These are phyloP conservation scores for Morelia viridis DNA, from an alignment of 2,797 vertebrate species.

Conservation along the genomic window DNA sequence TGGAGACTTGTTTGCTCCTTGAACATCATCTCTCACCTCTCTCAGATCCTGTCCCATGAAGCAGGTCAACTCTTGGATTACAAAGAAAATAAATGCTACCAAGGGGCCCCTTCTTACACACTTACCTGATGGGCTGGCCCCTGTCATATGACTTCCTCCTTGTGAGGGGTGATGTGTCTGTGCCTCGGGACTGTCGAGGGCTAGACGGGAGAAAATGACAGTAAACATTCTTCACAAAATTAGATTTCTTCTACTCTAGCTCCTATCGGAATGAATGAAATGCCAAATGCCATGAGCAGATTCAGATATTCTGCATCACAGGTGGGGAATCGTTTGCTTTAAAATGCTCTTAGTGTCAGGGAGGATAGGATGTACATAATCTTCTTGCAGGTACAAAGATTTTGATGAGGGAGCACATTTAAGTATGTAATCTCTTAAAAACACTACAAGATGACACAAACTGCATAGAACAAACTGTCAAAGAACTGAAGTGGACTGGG, in stretches of 20 bases:
- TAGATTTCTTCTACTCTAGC: background rate
- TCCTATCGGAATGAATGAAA: background rate
- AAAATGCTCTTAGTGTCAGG: background rate
- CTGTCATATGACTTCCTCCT: slow-evolving; percentile 94
- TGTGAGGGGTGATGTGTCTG: slow-evolving; percentile 89
- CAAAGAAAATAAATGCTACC: background rate
- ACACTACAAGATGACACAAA: background rate
- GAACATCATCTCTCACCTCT: background rate
- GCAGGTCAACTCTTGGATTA: background rate
- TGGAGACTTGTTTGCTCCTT: background rate
- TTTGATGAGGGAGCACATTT: background rate
- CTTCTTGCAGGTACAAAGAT: background rate
- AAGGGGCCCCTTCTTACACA: background rate
- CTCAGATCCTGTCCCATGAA: background rate
- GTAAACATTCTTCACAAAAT: background rate
- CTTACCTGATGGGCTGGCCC: slow-evolving; percentile 85
- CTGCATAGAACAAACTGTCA: background rate
- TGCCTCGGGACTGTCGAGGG: slow-evolving; percentile 90
- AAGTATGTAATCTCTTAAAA: background rate
- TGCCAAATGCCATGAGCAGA: background rate
- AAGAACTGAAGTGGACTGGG: background rate
- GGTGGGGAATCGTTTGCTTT: background rate
- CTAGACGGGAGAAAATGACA: slow-evolving; percentile 66
- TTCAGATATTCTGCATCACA: background rate
- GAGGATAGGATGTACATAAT: background rate